Conservation (phyloP, 2,888 invertebrate genomes). For the Sesia bembeciformis region DNA sequence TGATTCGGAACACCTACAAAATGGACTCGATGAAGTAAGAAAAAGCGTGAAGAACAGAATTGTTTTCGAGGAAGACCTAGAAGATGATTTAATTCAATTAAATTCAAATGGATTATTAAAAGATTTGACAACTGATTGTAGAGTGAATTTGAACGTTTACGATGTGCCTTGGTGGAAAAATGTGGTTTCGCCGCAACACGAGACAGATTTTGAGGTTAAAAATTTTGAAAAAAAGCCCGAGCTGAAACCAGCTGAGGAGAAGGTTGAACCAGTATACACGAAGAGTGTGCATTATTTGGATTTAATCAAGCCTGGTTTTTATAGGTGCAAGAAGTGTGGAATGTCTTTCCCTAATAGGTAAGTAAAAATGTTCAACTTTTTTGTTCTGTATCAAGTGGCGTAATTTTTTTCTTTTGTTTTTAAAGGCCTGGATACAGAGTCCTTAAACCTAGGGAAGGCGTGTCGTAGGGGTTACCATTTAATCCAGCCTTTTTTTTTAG, state of each 20-base stretch:
- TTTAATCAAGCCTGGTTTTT: constrained; percentile 16
- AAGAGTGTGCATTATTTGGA: constrained; percentile 26
- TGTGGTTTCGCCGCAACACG: background rate
- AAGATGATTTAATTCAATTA: constrained; percentile 1
- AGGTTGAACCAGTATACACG: background rate
- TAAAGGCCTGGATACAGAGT: no score
- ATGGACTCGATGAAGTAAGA: background rate
- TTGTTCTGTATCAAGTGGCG: no score
- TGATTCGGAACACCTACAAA: background rate
- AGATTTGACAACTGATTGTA: constrained; percentile 6
- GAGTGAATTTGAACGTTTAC: constrained; percentile 13
- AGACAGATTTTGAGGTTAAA: background rate
- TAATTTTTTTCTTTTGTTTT: no score
- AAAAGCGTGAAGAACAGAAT: constrained; percentile 10
- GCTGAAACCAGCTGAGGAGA: background rate
- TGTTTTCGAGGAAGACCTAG: constrained; percentile 17
- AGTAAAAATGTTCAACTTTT: constrained; percentile 7
- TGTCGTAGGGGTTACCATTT: background rate
- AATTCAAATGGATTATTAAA: constrained; percentile 1
- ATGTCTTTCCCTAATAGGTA: constrained; percentile 28
- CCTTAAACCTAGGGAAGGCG: background rate
- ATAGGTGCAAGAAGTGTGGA: constrained; percentile 23
- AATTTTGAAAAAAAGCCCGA: background rate
- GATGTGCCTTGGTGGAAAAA: constrained; percentile 2
- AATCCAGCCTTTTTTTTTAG: no score